A percentile compares a stretch with the other conserved stretches of the same genome.
phyloP scores from a whole-genome alignment of 1,140 invertebrate species.

The Probaryconus sp. region DNA sequence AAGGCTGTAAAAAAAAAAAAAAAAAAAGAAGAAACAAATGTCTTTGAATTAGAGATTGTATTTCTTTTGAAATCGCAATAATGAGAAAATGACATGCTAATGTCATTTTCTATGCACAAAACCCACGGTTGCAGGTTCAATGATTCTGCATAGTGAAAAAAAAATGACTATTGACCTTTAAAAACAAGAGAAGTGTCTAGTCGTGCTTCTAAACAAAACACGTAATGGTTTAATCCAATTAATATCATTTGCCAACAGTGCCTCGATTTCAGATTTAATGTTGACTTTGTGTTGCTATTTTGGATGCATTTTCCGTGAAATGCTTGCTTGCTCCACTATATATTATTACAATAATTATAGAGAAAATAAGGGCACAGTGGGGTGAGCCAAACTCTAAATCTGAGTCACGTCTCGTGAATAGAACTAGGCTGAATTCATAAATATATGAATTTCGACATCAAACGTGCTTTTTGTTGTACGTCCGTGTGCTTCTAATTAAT shows the following conservation, averaged over 20 bases:
- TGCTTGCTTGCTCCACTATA: constrained; percentile 8
- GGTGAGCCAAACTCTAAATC: constrained; percentile 40
- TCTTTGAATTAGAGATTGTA: too few relatives aligned
- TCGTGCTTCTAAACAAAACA: too few relatives aligned
- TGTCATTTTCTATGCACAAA: too few relatives aligned
- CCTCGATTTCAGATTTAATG: constrained; percentile 12
- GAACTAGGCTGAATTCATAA: constrained; percentile 57
- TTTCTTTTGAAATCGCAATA: too few relatives aligned
- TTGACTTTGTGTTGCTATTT: constrained; percentile 41
- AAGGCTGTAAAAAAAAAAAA: constrained; percentile 25
- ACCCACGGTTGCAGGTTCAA: too few relatives aligned
- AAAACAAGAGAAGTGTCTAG: too few relatives aligned
- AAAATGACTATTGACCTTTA: too few relatives aligned
- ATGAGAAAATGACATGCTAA: too few relatives aligned
- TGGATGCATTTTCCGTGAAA: constrained; percentile 31
- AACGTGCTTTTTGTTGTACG: constrained; percentile 10
- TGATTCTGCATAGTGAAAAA: too few relatives aligned
- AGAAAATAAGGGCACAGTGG: constrained; percentile 48
- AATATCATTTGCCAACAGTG: neutral
- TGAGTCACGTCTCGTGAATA: constrained; percentile 51
- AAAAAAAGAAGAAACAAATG: constrained; percentile 5
- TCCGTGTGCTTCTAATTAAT: constrained; percentile 20
- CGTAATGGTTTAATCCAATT: too few relatives aligned
- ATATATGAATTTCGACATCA: constrained; percentile 47
- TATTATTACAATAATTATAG: constrained; percentile 50